These are phyloP conservation scores for Trichopoda pennipes DNA, from an alignment of 2,888 invertebrate species.

Conservation along the genomic window DNA sequence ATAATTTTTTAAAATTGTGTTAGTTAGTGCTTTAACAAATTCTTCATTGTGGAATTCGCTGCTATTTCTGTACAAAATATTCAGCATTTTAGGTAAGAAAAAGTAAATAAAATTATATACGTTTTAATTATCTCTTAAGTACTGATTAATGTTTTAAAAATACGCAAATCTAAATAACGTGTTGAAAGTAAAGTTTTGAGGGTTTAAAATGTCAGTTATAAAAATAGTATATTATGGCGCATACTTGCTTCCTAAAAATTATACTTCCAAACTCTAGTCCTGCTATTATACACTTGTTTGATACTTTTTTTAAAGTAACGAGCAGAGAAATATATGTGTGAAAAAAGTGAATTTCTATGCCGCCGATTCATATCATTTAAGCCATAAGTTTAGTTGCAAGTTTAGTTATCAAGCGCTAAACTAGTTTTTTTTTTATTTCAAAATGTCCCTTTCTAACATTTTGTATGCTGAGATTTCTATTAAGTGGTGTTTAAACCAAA, in stretches of 20 bases:
- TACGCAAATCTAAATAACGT: constrained; percentile 4
- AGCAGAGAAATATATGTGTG: too few species aligned
- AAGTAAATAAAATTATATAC: constrained; percentile 12
- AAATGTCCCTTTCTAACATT: too few species aligned
- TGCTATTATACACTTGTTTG: too few species aligned
- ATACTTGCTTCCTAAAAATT: not conserved
- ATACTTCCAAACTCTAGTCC: too few species aligned
- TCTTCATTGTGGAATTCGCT: constrained; percentile 1
- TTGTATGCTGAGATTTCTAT: too few species aligned
- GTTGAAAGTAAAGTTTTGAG: not conserved
- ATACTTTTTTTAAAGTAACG: too few species aligned
- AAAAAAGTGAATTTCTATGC: too few species aligned
- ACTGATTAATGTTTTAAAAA: not conserved
- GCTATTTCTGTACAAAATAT: constrained; percentile 13
- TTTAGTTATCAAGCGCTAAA: too few species aligned
- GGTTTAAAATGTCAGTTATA: not conserved
- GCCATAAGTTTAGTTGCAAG: too few species aligned
- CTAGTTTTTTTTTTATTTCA: too few species aligned
- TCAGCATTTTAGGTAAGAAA: constrained; percentile 22
- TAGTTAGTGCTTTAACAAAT: constrained; percentile 11
- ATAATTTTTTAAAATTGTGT: constrained; percentile 20
- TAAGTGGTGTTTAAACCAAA: too few species aligned
- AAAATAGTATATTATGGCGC: not conserved
- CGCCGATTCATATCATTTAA: too few species aligned
- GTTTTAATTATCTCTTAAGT: not conserved